Conservation (phyloP, 2,113 vertebrate genomes). For the Lamprotornis superbus region DNA sequence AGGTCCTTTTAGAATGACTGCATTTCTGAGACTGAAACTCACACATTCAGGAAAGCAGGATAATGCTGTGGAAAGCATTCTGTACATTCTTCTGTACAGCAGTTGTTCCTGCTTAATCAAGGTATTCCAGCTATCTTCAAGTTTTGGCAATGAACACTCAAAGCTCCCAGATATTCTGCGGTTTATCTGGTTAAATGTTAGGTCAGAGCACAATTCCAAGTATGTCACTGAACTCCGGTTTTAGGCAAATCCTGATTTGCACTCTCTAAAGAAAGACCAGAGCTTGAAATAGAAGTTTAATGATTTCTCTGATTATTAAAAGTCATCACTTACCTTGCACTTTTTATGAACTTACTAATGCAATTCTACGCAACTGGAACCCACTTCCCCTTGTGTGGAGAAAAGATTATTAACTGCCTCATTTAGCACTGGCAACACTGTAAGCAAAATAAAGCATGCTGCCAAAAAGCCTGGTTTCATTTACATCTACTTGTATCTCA, state of each 20-base stretch:
- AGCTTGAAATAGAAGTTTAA: not conserved
- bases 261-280: not conserved
- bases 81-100: not conserved
- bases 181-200: not conserved
- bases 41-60: not conserved
- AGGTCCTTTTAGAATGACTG: not conserved
- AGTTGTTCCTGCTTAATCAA: not conserved
- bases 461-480: not conserved
- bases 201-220: not conserved
- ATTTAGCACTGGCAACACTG: not conserved
- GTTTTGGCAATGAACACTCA: not conserved
- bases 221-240: not conserved
- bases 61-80: not conserved
- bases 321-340: not conserved
- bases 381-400: not conserved
- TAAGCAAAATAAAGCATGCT: not conserved
- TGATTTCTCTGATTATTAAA: not conserved
- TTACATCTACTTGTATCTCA: not conserved
- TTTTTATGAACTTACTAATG: not conserved
- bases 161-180: not conserved
- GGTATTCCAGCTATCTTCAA: not conserved
- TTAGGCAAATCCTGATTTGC: not conserved
- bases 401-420: not conserved
- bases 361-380: not conserved
- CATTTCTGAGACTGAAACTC: not conserved